Evolutionary conservation across 1,140 invertebrate species (phyloP), one percentile per base, ranked within the genome.

Genomic region (Lethocerus indicus): DNA sequence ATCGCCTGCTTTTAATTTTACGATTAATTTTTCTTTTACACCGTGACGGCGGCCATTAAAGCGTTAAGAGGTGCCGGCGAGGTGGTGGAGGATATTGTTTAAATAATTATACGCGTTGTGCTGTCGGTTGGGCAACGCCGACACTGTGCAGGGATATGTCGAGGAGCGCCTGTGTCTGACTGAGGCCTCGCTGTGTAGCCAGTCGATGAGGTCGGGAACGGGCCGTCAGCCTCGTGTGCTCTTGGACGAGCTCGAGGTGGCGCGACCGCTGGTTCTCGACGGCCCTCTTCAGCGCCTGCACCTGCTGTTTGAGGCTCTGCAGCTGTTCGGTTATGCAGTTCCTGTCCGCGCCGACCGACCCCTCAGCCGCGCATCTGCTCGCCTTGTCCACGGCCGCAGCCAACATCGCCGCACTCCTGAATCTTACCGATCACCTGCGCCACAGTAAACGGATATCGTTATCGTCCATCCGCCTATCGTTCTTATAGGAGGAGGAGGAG

Each of bases 311-410:
- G 2, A 93, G 57, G 0, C 79, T 79, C 58, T 92, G 87, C 14
- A 93, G 57, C 56, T 92, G 79, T 59, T 90, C 83, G 7, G 83
- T 89, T 2, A 93, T 80, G 56, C 79, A 79, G 59, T 92, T 90
- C 52, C 82, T 75, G 59, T 93, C 88, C 16, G 81, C 79, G n/a
- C n/a, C n/a, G 0, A 80, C 77, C 12, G 84, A 81, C 29, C 87
- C 85, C 66, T 94, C 90, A 1, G 79, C 76, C 7, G 84, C 83
- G 23, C 95, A 91, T 61, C 88, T 84, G 60, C 88, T 83, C 1
- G 87, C 90, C 66, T 92, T 93, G 57, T 94, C 89, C 20, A 78
- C 80, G 0, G 89, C 87, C 20, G 81, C 78, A 1, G 84, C 81
- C 7, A 93, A 63, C 9, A 81, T 69, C n/a, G 84, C 87, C 62